phyloP scores from a whole-genome alignment of 2,888 invertebrate genomes.

The Melanargia galathea region DNA sequence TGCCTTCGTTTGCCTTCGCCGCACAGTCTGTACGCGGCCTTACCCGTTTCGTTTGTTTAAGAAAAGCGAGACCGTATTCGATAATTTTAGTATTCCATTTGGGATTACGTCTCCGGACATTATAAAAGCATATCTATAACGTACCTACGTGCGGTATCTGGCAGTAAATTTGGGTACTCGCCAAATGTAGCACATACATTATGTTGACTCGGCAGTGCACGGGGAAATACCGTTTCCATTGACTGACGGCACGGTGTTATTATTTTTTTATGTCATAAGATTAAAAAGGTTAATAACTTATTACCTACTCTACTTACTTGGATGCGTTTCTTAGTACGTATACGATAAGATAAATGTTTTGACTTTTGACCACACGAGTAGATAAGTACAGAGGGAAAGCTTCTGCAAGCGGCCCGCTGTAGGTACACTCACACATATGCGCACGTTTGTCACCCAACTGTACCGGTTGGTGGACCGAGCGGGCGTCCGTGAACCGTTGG shows the following conservation, averaged over 20 bases:
- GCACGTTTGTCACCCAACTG: too few species aligned
- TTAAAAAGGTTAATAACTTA: background rate
- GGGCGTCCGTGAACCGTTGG: too few species aligned
- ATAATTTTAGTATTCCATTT: conserved; percentile 21
- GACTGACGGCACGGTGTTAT: conserved; percentile 36
- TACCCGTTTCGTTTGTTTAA: background rate
- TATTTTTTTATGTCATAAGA: background rate
- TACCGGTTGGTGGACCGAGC: too few species aligned
- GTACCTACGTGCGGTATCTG: conserved; percentile 59
- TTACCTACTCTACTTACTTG: background rate
- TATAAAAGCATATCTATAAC: conserved; percentile 34
- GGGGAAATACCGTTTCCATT: conserved; percentile 42
- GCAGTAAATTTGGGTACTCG: conserved; percentile 80
- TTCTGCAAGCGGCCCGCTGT: too few species aligned
- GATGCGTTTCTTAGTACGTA: too few species aligned
- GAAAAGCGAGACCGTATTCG: conserved; percentile 4
- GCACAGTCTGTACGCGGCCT: too few species aligned
- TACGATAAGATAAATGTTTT: background rate
- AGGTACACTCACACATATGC: too few species aligned
- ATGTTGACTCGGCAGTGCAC: conserved; percentile 53
- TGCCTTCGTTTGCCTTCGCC: too few species aligned
- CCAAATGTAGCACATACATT: conserved; percentile 82
- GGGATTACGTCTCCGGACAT: conserved; percentile 26
- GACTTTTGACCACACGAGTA: too few species aligned
- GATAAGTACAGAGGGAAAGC: too few species aligned